phyloP scores from a whole-genome alignment of 2,888 invertebrate species.

The Opisthograptis luteolata region DNA sequence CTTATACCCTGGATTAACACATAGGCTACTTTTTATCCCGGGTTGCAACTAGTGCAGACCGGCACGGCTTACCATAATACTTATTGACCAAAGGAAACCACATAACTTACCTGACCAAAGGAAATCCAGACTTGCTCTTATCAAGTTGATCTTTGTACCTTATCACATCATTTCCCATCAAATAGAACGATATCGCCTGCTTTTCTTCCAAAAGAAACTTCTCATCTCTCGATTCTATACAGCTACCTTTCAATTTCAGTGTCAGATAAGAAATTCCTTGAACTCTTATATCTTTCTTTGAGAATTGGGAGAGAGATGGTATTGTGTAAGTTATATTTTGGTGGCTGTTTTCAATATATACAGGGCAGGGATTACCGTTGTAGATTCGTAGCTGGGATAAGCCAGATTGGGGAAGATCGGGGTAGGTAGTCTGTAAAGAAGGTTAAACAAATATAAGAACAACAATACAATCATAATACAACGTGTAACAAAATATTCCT shows the following conservation, averaged over 20 bases:
- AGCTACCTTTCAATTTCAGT: slow-evolving; percentile 51
- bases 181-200: slow-evolving; percentile 60
- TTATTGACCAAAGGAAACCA: too few relatives aligned
- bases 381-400: slow-evolving; percentile 85
- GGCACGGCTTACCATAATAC: too few relatives aligned
- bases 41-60: too few relatives aligned
- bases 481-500: too few relatives aligned
- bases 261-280: slow-evolving; percentile 41
- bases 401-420: slow-evolving; percentile 80
- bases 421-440: slow-evolving; percentile 81
- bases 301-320: slow-evolving; percentile 54
- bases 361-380: slow-evolving; percentile 80
- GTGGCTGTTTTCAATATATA: slow-evolving; percentile 76
- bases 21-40: too few relatives aligned
- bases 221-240: slow-evolving; percentile 49
- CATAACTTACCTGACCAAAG: slow-evolving; percentile 77
- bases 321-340: slow-evolving; percentile 58
- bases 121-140: slow-evolving; percentile 83
- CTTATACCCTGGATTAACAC: too few relatives aligned
- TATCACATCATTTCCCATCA: slow-evolving; percentile 47
- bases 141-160: slow-evolving; percentile 73
- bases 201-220: slow-evolving; percentile 57
- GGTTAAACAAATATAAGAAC: slow-evolving; percentile 45
- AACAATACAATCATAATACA: too few relatives aligned
- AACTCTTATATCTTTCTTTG: slow-evolving; percentile 51